Percentiles rank a stretch among this genome's conserved stretches.
Conservation (phyloP, 2,113 vertebrate species). For the Tyto alba region DNA sequence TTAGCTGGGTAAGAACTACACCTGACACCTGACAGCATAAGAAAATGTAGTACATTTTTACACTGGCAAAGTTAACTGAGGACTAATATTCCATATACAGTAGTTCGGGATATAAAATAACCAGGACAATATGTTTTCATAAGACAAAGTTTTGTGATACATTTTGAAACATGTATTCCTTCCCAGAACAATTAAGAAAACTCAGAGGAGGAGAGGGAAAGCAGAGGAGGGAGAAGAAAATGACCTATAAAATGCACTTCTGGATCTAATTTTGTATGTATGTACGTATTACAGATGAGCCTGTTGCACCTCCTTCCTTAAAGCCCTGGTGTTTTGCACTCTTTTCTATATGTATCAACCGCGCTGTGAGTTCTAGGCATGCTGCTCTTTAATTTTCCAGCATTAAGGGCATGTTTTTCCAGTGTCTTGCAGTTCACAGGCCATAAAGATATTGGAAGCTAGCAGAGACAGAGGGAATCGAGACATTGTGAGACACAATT, state of each 20-base stretch:
- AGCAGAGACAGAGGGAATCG: neutral
- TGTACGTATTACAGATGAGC: neutral
- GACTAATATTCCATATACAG: neutral
- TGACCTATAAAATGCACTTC: conserved; percentile 33
- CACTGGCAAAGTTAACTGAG: neutral
- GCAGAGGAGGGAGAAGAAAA: neutral
- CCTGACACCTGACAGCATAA: neutral
- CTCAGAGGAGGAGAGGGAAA: neutral
- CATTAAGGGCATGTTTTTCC: neutral
- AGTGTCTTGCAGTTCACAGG: neutral
- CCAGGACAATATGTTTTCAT: neutral
- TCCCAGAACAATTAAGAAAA: conserved; percentile 27
- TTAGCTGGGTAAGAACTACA: neutral
- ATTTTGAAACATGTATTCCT: neutral
- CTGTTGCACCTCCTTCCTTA: neutral
- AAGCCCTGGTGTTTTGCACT: conserved; percentile 23
- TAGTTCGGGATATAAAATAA: neutral
- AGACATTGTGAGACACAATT: neutral
- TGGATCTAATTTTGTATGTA: conserved; percentile 6
- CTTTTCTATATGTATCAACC: neutral
- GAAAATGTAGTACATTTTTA: neutral
- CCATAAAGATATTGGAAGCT: neutral
- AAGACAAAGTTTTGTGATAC: neutral
- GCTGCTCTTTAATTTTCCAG: neutral
- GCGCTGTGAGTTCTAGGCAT: neutral